These are phyloP conservation scores for Psittacus erithacus DNA, from an alignment of 2,113 vertebrate species.

Conservation along the genomic window DNA sequence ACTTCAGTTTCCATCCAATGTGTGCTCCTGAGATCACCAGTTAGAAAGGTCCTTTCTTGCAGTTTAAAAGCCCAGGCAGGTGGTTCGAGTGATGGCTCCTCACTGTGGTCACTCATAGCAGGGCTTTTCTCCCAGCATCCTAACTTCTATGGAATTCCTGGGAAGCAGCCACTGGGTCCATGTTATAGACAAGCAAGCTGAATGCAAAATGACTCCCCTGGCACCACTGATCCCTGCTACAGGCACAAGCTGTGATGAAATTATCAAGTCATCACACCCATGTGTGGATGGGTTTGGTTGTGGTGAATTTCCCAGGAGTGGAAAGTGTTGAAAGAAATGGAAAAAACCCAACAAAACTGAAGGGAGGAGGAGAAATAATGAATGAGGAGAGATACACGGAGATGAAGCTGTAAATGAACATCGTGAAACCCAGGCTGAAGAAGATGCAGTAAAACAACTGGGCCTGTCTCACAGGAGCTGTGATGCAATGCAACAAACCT, in stretches of 20 bases:
- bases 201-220: background rate
- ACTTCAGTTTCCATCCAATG: constrained; percentile 83
- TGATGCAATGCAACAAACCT: background rate
- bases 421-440: background rate
- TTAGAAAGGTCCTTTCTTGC: background rate
- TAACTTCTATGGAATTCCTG: background rate
- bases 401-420: background rate
- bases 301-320: background rate
- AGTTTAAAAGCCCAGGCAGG: background rate
- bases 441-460: background rate
- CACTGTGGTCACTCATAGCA: background rate
- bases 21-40: constrained; percentile 76
- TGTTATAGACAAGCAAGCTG: background rate
- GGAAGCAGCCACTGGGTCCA: background rate
- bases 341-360: background rate
- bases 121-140: background rate
- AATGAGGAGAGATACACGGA: background rate
- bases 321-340: background rate
- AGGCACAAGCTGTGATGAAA: background rate
- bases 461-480: background rate
- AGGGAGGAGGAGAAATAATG: background rate
- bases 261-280: background rate
- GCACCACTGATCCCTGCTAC: background rate
- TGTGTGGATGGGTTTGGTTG: background rate
- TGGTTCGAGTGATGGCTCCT: background rate